Percentiles rank a stretch among this genome's conserved stretches.
phyloP scores from a whole-genome alignment of 1,140 invertebrate genomes.

The Tetragnatha versicolor region DNA sequence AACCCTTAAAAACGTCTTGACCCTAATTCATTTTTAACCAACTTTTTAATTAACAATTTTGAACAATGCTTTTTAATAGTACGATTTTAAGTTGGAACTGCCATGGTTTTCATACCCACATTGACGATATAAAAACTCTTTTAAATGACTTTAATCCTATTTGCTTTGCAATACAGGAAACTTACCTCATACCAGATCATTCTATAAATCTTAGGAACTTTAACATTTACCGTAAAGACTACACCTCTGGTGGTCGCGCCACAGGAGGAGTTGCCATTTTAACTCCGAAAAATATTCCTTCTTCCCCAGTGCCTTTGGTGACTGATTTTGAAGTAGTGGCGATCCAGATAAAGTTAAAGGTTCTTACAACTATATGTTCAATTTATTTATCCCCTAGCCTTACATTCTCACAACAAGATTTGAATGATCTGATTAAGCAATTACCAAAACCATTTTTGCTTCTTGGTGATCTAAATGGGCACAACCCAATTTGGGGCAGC shows the following conservation, averaged over 20 bases:
- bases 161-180: not conserved
- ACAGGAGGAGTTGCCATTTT: not conserved
- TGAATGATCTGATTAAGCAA: not conserved
- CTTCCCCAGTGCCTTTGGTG: not conserved
- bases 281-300: not conserved
- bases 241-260: not conserved
- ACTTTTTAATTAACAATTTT: not conserved
- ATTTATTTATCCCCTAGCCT: not conserved
- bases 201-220: no score
- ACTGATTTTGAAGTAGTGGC: not conserved
- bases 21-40: not conserved
- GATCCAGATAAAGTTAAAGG: not conserved
- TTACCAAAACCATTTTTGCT: not conserved
- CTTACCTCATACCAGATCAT: no score
- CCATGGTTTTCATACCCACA: not conserved
- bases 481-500: not conserved
- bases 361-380: not conserved
- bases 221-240: no score
- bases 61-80: not conserved
- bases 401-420: not conserved
- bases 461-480: not conserved
- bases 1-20: not conserved
- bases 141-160: not conserved
- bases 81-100: not conserved
- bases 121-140: not conserved